phyloP scores from a whole-genome alignment of 2,888 invertebrate species.

The Andricus quercusramuli region DNA sequence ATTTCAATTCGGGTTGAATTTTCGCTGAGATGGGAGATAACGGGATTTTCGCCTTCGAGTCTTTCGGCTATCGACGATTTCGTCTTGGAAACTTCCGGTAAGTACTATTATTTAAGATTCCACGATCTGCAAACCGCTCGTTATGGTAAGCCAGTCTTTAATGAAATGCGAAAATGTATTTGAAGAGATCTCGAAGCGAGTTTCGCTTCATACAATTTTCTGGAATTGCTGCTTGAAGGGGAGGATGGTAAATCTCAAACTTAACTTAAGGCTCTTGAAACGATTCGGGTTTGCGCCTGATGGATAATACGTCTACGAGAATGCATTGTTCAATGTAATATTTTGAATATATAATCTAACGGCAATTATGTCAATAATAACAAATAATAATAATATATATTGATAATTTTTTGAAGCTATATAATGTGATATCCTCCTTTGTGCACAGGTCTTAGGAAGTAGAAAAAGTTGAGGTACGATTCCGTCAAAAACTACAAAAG shows the following conservation, averaged over 20 bases:
- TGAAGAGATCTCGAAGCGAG: background rate
- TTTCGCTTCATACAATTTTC: background rate
- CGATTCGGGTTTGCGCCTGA: no score
- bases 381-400: no score
- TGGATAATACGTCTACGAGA: no score
- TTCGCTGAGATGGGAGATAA: slow-evolving; percentile 13
- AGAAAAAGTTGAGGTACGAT: no score
- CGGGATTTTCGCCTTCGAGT: background rate
- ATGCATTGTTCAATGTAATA: no score
- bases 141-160: background rate
- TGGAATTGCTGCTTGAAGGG: background rate
- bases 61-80: slow-evolving; percentile 12
- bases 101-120: slow-evolving; percentile 22
- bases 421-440: no score
- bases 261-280: background rate
- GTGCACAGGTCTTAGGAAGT: no score
- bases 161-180: background rate
- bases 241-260: background rate
- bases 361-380: no score
- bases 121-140: slow-evolving; percentile 2
- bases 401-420: no score
- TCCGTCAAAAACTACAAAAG: no score
- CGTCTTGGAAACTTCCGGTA: background rate
- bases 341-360: no score
- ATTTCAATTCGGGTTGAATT: slow-evolving; percentile 26